phyloP scores from a whole-genome alignment of 1,140 invertebrate genomes.

The Drosophila funebris region DNA sequence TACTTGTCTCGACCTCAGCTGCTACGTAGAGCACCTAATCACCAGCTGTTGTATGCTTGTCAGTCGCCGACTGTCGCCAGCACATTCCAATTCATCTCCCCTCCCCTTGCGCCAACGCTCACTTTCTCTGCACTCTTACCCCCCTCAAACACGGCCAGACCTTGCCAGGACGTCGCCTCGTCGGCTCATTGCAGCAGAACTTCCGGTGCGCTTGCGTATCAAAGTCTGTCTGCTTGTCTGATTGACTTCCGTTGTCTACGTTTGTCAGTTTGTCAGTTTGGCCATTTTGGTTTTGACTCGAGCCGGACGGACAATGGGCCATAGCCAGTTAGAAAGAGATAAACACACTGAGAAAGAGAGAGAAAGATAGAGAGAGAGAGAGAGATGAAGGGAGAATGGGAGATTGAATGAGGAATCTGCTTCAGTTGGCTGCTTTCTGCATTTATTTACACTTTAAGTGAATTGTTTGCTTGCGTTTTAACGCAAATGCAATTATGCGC shows the following conservation, averaged over 20 bases:
- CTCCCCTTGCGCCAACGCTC: background rate
- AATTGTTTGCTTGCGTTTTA: slow-evolving; percentile 82
- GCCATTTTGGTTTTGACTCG: slow-evolving; percentile 75
- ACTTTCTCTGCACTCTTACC: background rate
- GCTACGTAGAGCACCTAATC: slow-evolving; percentile 49
- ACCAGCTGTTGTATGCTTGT: slow-evolving; percentile 68
- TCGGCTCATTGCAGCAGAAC: slow-evolving; percentile 72
- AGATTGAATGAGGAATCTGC: slow-evolving; percentile 30
- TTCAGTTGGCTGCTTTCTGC: slow-evolving; percentile 41
- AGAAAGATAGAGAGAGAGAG: background rate
- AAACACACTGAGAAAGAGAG: slow-evolving; percentile 1
- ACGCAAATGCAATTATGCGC: slow-evolving; percentile 70
- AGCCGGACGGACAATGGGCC: slow-evolving; percentile 16
- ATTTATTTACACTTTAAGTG: slow-evolving; percentile 82
- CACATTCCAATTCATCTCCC: slow-evolving; percentile 18
- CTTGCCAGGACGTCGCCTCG: slow-evolving; percentile 43
- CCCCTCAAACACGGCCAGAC: too few species aligned
- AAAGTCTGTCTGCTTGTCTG: slow-evolving; percentile 75
- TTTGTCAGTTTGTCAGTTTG: slow-evolving; percentile 70
- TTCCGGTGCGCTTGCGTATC: slow-evolving; percentile 80
- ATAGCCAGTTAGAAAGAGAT: background rate
- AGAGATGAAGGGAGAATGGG: background rate
- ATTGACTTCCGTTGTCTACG: slow-evolving; percentile 78
- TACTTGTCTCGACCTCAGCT: background rate
- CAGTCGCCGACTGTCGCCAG: slow-evolving; percentile 45